Base-by-base conservation (phyloP, 2,113 vertebrate species). In the Festucalex cinctus region DNA sequence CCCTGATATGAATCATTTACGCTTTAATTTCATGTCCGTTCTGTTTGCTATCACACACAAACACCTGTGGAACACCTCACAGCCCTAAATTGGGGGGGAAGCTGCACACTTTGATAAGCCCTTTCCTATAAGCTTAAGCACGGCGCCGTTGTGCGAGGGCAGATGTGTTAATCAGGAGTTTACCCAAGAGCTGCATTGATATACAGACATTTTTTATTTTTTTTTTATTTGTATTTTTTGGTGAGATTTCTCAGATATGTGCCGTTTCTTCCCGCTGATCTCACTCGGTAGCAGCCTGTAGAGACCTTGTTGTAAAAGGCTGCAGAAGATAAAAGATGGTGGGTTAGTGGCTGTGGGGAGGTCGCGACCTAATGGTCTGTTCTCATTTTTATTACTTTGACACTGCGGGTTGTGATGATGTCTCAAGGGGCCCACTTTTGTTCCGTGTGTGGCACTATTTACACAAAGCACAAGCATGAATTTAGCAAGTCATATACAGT, bases 101-200 rank as follows among this genome's bases (percentile, higher is more conserved):
- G 77, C 84, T 80, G 77, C 51, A 9, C 26, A 70, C 83, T 86
- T 88, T 87, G 86, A 90, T 85, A 85, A 88, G 79, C 54, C 57
- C 56, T 75, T 81, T 69, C 73, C 73, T 83, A 80, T 83, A 80
- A 77, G 78, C 65, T 86, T 88, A 77, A 88, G 84, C 83, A 83
- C 76, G 73, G 60, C 68, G 75, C 75, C 67, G 79, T 76, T 75
- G 74, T 78, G 64, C 66, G 48, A 39, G 65, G 53, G 73, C 75
- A 82, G 78, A 80, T 70, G 74, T 87, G 75, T 86, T 86, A 68
- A 83, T 80, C 82, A 80, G 82, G 80, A 73, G 74, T 86, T 84
- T 85, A 82, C 85, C 86, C 84, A 76, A 83, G 84, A 89, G 88
- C 80, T 75, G 66, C 71, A 79, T 85, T 90, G 85, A 88, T 86